Conservation (phyloP, 2,797 vertebrate species). For the Diplodus sargus region DNA sequence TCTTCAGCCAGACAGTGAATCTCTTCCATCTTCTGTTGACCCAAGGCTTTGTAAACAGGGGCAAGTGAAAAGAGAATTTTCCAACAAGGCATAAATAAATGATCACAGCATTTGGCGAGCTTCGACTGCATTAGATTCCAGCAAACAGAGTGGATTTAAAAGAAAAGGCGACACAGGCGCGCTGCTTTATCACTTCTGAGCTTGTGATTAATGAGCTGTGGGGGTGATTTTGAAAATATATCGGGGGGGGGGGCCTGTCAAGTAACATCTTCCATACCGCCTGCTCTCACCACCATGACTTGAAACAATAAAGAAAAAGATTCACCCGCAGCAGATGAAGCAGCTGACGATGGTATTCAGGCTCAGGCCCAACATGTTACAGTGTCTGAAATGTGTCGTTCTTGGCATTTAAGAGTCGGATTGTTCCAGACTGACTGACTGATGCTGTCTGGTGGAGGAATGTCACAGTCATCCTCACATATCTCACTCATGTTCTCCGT, state of each 20-base stretch:
- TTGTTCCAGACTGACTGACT: constrained; percentile 74
- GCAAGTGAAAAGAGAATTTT: constrained; percentile 60
- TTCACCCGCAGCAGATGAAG: constrained; percentile 35
- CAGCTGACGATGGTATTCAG: constrained; percentile 27
- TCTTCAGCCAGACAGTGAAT: constrained; percentile 30
- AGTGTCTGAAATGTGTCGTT: constrained; percentile 41
- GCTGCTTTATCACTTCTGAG: constrained; percentile 36
- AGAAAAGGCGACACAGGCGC: constrained; percentile 39
- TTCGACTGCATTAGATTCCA: constrained; percentile 26
- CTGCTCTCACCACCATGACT: not conserved
- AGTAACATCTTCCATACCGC: constrained; percentile 30
- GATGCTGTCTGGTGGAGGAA: constrained; percentile 64
- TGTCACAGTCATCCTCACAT: constrained; percentile 72
- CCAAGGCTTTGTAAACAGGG: constrained; percentile 44
- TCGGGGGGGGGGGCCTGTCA: constrained; percentile 49
- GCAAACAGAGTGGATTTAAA: constrained; percentile 50
- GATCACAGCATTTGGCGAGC: constrained; percentile 48
- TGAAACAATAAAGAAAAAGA: constrained; percentile 22
- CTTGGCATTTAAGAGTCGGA: constrained; percentile 40
- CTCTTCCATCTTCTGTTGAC: constrained; percentile 28
- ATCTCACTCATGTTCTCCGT: constrained; percentile 70
- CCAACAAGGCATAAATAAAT: constrained; percentile 64
- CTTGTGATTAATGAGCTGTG: constrained; percentile 57
- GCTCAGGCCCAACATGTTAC: constrained; percentile 17
- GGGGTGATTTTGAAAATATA: constrained; percentile 45